Evolutionary conservation across 1,140 invertebrate genomes (phyloP).

Genomic region (Pemphigus obesinymphae): DNA sequence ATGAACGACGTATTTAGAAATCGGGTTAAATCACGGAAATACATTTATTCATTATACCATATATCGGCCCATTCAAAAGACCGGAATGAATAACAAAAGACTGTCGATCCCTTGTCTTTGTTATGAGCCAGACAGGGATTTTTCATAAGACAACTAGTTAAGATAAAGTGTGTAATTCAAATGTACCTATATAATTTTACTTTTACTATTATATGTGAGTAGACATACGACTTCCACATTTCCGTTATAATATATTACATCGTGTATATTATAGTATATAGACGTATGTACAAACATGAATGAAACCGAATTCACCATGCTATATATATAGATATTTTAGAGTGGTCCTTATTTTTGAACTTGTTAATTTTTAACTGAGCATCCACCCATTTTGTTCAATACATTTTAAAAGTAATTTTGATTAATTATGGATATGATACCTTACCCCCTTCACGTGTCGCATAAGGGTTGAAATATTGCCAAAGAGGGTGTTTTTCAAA

Average conservation of each 20-base stretch:
- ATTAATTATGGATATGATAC: too few species aligned
- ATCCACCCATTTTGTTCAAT: too few species aligned
- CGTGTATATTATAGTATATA: background rate
- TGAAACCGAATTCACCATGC: background rate
- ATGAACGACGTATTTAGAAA: slow-evolving; percentile 4
- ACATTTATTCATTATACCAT: background rate
- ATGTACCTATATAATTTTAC: background rate
- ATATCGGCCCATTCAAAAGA: background rate
- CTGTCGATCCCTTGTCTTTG: slow-evolving; percentile 4
- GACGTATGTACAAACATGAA: background rate
- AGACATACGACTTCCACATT: background rate
- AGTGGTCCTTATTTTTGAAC: too few species aligned
- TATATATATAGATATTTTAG: too few species aligned
- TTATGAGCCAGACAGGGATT: slow-evolving; percentile 11
- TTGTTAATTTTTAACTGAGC: too few species aligned
- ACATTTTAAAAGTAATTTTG: too few species aligned
- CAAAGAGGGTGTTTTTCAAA: too few species aligned
- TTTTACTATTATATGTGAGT: background rate
- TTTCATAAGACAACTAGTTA: too few species aligned
- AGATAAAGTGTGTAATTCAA: background rate
- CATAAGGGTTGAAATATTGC: too few species aligned
- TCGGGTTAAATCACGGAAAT: slow-evolving; percentile 34
- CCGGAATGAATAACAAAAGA: slow-evolving; percentile 31
- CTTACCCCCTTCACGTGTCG: too few species aligned
- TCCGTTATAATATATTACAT: background rate